Evolutionary conservation across 2,113 vertebrate genomes (phyloP).

Genomic region (Podarcis muralis): DNA sequence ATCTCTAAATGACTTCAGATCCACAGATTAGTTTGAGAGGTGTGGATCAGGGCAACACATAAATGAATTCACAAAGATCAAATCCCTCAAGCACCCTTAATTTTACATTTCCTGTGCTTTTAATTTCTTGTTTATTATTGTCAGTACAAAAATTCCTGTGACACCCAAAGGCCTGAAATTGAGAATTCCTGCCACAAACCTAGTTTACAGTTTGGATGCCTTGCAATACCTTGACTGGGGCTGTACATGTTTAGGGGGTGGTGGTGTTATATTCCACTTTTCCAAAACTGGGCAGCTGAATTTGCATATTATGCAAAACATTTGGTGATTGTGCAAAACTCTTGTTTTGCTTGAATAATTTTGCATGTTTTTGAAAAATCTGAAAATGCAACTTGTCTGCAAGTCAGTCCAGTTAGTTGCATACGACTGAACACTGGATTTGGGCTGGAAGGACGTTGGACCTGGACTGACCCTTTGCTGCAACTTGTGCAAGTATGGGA

Average conservation of each 20-base stretch:
- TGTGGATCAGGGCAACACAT: neutral
- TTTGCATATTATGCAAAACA: neutral
- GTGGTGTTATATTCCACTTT: neutral
- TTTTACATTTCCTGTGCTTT: conserved; percentile 49
- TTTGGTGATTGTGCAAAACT: neutral
- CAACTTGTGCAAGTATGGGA: neutral
- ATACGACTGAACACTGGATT: no score
- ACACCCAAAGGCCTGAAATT: neutral
- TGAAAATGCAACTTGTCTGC: neutral
- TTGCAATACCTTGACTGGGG: conserved; percentile 3
- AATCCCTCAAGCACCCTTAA: neutral
- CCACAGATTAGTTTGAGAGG: neutral
- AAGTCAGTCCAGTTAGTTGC: neutral
- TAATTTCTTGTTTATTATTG: conserved; percentile 41
- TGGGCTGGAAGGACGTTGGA: neutral
- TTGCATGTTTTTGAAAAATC: neutral
- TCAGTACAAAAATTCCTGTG: conserved; percentile 22
- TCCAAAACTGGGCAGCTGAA: no score
- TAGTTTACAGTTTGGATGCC: conserved; percentile 18
- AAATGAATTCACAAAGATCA: neutral
- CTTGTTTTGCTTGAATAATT: neutral
- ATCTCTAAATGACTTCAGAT: neutral
- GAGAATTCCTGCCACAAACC: conserved; percentile 24
- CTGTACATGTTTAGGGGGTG: neutral
- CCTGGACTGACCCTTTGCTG: no score